phyloP scores from a whole-genome alignment of 2,797 vertebrate genomes.

The Rhodeus uyekii region DNA sequence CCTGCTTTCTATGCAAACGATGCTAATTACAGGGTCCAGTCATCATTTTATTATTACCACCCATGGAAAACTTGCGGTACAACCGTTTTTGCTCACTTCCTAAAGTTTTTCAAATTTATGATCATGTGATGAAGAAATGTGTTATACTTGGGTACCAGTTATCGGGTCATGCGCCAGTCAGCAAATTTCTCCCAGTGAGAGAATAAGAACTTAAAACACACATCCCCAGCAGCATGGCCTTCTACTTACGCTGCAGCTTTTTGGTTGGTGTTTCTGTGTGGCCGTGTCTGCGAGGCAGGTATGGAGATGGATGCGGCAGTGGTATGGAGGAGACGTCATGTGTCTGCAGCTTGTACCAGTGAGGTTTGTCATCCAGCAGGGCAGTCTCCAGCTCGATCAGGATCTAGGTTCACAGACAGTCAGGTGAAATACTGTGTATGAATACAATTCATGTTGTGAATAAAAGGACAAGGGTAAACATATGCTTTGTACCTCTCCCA shows the following conservation, averaged over 20 bases:
- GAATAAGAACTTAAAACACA: neutral
- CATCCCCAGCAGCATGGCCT: neutral
- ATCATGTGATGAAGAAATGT: neutral
- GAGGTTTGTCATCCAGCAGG: slow-evolving; percentile 97
- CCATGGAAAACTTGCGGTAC: neutral
- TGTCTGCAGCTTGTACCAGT: slow-evolving; percentile 98
- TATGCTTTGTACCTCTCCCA: slow-evolving; percentile 78
- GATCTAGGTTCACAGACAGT: slow-evolving; percentile 76
- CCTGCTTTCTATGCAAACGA: neutral
- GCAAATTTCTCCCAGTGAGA: neutral
- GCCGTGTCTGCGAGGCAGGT: slow-evolving; percentile 88
- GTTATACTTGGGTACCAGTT: neutral
- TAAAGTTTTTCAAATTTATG: neutral
- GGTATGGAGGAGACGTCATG: slow-evolving; percentile 97
- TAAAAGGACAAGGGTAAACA: neutral
- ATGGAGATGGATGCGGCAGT: slow-evolving; percentile 93
- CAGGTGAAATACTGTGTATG: neutral
- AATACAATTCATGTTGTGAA: neutral
- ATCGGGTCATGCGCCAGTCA: neutral
- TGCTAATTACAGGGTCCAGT: neutral
- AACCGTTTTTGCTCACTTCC: neutral
- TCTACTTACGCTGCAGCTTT: slow-evolving; percentile 93
- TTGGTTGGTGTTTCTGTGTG: slow-evolving; percentile 87
- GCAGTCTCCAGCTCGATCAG: slow-evolving; percentile 98
- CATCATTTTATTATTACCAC: neutral